Evolutionary conservation across 2,113 vertebrate genomes (phyloP).

Genomic region (Toxostoma redivivum): DNA sequence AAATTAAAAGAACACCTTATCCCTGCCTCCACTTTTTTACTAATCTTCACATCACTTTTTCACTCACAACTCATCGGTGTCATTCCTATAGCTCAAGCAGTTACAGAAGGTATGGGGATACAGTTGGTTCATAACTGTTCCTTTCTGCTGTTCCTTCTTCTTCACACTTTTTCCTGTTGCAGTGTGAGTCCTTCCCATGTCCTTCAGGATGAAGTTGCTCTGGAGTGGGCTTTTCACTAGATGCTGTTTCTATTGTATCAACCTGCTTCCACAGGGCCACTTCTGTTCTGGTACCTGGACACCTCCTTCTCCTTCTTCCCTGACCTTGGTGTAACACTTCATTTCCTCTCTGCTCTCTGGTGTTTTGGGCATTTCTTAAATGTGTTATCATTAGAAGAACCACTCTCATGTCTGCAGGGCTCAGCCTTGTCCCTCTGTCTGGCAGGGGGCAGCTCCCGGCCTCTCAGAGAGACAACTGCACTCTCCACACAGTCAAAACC

Average conservation of each 20-base stretch:
- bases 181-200: neutral
- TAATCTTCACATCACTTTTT: neutral
- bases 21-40: neutral
- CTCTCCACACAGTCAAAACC: neutral
- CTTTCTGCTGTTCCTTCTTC: neutral
- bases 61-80: neutral
- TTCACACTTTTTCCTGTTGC: neutral
- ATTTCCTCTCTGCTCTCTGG: neutral
- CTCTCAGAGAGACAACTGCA: neutral
- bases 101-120: neutral
- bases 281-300: neutral
- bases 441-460: neutral
- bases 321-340: neutral
- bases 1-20: neutral
- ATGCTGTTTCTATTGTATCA: neutral
- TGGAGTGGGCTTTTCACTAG: neutral
- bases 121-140: rapidly evolving
- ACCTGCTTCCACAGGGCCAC: neutral
- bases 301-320: neutral
- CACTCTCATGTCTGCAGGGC: neutral
- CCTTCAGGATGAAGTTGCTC: neutral
- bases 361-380: neutral
- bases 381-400: neutral
- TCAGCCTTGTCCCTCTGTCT: neutral
- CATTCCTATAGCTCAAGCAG: neutral